These are phyloP conservation scores for Nasonia giraulti DNA, from an alignment of 1,140 invertebrate species.

Conservation along the genomic window DNA sequence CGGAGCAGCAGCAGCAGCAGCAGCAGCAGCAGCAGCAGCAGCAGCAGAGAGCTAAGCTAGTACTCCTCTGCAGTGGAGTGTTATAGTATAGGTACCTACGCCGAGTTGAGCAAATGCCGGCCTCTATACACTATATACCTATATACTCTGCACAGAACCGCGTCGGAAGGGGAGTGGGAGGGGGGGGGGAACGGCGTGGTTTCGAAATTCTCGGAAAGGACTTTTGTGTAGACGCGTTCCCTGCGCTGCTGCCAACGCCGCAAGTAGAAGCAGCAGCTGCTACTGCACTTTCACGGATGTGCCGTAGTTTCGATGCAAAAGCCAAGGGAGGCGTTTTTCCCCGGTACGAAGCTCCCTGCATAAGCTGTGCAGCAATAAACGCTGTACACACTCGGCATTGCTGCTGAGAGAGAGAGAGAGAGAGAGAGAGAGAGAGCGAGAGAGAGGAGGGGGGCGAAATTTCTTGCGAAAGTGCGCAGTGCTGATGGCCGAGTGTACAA, in stretches of 20 bases:
- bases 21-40: no score
- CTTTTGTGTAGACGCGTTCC: constrained; percentile 33
- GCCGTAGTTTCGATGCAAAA: not conserved
- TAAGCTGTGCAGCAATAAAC: not conserved
- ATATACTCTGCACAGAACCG: not conserved
- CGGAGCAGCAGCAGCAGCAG: not conserved
- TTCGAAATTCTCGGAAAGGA: constrained; percentile 48
- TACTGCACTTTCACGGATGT: not conserved
- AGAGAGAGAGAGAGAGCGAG: constrained; percentile 14
- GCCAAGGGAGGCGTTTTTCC: constrained; percentile 4
- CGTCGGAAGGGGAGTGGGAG: not conserved
- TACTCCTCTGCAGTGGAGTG: not conserved
- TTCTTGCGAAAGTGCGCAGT: constrained; percentile 32
- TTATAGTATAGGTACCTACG: not conserved
- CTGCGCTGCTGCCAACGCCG: not conserved
- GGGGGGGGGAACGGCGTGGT: constrained; percentile 7
- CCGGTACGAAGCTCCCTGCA: not conserved
- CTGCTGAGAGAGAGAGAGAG: not conserved
- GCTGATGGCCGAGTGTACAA: not conserved
- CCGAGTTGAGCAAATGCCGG: not conserved
- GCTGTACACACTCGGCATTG: not conserved
- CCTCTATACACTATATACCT: not conserved
- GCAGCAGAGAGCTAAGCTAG: not conserved
- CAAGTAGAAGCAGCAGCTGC: constrained; percentile 11
- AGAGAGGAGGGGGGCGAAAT: constrained; percentile 26